These are phyloP conservation scores for Scomber japonicus DNA, from an alignment of 2,113 vertebrate genomes.

Conservation along the genomic window DNA sequence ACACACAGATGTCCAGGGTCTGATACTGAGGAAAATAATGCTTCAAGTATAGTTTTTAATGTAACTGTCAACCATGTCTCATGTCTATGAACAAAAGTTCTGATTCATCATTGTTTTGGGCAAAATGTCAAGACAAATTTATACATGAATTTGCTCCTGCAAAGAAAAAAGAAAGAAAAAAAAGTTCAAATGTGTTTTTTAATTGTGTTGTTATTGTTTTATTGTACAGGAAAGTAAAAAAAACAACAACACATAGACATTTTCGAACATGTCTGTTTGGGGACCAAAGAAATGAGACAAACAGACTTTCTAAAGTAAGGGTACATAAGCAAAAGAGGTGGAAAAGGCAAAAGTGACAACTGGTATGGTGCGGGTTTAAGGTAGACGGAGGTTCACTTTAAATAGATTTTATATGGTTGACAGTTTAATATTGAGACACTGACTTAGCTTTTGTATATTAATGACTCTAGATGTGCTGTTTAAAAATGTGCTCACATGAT, in stretches of 20 bases:
- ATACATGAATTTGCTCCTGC: conserved; percentile 7
- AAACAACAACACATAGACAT: neutral
- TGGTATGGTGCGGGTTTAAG: too few relatives aligned
- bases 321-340: too few relatives aligned
- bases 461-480: neutral
- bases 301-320: neutral
- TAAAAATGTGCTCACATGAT: neutral
- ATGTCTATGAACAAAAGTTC: conserved; percentile 35
- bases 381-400: too few relatives aligned
- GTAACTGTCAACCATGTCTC: conserved; percentile 23
- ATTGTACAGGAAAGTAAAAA: neutral
- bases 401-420: too few relatives aligned
- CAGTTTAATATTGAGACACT: too few relatives aligned
- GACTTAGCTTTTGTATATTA: neutral
- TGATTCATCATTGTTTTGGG: conserved; percentile 51
- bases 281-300: neutral
- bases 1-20: conserved; percentile 56
- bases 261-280: neutral
- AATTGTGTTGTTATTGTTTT: neutral
- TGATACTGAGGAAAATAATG: conserved; percentile 42
- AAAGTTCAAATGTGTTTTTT: conserved; percentile 2
- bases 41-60: conserved; percentile 38
- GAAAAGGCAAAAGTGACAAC: too few relatives aligned
- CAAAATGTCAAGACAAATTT: conserved; percentile 33
- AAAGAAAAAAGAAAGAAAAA: neutral